Base-by-base conservation (phyloP, 2,888 invertebrate genomes). In the Sphecodes monilicornis region DNA sequence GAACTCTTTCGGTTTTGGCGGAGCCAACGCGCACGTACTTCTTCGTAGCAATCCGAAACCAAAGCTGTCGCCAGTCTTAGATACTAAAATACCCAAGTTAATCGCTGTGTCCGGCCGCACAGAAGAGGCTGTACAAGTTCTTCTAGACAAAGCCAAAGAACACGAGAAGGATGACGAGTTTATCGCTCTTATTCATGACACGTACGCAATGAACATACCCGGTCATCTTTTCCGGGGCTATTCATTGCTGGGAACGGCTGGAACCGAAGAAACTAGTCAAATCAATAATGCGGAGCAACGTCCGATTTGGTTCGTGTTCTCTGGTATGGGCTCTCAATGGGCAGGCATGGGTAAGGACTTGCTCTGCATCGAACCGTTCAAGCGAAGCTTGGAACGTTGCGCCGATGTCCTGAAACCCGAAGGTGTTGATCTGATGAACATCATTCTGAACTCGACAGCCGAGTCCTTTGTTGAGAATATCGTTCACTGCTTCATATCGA, bases 271-370 rank as follows among this genome's bases (percentile, higher is more conserved):
- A 92, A 95, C 96, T 1, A 78, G 93, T 1, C 95, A 96, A 72
- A 93, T 91, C 2, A 68, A 50, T 82, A 11, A 22, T 16, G 95
- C 96, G 22, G 97, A 97, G 66, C 96, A 96, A 86, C 96, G 98
- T 22, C 98, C 99, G 0, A 95, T 99, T 78, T 99, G 99, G 98
- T 99, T 97, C 95, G 96, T 99, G 86, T 99, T 98, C 95, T 97
- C 99, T 70, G 99, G 99, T 83, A 99, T 99, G 99, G 99, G 99
- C 22, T 97, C 98, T 66, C 99, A 99, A 95, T 99, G 99, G 99
- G 96, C 98, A 72, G 98, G 98, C 91, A 99, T 99, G 99, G 99
- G 97, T 22, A 97, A 97, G 93, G 96, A 97, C 82, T 96, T 99
- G 89, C 97, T 99, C 97, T 95, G 96, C 86, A 95, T 99, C 86